Conservation (phyloP, 2,113 vertebrate species). For the Panthera tigris region DNA sequence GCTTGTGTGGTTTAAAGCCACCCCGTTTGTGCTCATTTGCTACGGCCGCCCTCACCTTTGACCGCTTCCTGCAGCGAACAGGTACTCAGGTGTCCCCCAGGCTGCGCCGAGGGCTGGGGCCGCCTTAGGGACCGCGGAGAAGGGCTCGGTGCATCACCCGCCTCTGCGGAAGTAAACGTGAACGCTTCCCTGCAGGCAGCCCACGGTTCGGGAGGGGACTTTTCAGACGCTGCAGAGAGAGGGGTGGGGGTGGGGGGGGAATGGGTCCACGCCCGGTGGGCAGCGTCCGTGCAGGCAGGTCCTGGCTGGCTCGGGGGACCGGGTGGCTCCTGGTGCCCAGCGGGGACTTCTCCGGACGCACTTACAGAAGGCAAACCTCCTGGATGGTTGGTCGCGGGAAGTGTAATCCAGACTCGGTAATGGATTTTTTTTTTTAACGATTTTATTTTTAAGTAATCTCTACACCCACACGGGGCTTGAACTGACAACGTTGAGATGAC, state of each 20-base stretch:
- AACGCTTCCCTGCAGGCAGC: neutral
- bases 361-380: neutral
- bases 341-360: neutral
- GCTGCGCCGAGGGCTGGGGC: rapidly evolving
- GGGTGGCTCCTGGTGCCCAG: neutral
- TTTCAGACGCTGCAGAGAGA: neutral
- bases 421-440: neutral
- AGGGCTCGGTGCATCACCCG: rapidly evolving
- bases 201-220: neutral
- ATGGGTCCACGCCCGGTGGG: rapidly evolving
- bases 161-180: neutral
- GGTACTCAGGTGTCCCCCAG: neutral
- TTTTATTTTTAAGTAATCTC: neutral
- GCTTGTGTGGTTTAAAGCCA: neutral
- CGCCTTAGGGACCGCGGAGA: neutral
- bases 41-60: neutral
- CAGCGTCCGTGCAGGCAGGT: neutral
- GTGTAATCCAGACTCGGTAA: neutral
- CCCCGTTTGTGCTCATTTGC: neutral
- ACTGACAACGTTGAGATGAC: neutral
- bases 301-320: neutral
- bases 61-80: neutral
- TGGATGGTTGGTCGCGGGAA: neutral
- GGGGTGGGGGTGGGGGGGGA: too few species aligned
- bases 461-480: neutral